phyloP scores from a whole-genome alignment of 2,888 invertebrate species.

The Pyrgus malvae region DNA sequence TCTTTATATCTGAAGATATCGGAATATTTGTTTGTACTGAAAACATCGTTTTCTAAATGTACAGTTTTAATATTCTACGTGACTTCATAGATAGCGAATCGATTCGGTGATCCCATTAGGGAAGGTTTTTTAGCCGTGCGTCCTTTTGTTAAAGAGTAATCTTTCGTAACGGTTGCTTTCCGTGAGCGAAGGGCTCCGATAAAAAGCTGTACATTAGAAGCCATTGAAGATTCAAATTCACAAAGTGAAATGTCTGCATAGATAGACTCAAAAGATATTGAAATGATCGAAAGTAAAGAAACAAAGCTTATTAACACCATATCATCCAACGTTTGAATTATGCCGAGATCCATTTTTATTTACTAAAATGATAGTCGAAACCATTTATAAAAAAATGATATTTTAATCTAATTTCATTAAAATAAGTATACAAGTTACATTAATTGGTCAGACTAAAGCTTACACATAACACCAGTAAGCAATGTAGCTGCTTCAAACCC shows the following conservation, averaged over 20 bases:
- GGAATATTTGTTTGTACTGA: conserved; percentile 18
- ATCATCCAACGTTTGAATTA: too few relatives aligned
- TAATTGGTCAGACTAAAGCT: neutral
- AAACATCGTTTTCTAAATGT: conserved; percentile 19
- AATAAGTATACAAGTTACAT: too few relatives aligned
- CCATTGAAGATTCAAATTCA: conserved; percentile 16
- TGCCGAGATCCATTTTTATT: too few relatives aligned
- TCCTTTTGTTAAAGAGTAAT: conserved; percentile 67
- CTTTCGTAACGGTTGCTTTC: conserved; percentile 67
- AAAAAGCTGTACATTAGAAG: conserved; percentile 15
- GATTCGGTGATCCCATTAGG: conserved; percentile 64
- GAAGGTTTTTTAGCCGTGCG: conserved; percentile 49
- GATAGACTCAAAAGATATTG: neutral
- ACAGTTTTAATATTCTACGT: conserved; percentile 71
- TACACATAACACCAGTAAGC: neutral
- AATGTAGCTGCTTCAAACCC: neutral
- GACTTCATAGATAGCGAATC: conserved; percentile 56
- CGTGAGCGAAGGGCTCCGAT: conserved; percentile 33
- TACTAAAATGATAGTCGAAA: too few relatives aligned
- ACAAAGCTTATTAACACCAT: neutral
- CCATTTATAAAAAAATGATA: too few relatives aligned
- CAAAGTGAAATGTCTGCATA: conserved; percentile 10
- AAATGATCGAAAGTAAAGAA: neutral
- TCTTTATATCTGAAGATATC: conserved; percentile 2
- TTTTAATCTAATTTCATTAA: too few relatives aligned